Percentiles rank a stretch among this genome's conserved stretches.
Conservation (phyloP, 37 sponge, comb jelly and placozoan genomes). For the Corticium candelabrum region DNA sequence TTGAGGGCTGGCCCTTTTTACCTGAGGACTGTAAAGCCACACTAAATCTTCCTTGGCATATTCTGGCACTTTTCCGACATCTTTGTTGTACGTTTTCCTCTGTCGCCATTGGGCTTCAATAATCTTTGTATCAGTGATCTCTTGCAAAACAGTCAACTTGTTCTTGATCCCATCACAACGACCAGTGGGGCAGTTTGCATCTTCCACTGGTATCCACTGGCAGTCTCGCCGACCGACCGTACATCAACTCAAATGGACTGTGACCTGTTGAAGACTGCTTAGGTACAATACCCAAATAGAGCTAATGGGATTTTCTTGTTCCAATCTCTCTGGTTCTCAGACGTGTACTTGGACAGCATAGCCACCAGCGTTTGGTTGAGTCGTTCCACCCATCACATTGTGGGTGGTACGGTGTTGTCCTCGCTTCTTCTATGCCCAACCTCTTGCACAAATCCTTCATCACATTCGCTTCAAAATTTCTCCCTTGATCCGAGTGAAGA, state of each 20-base stretch:
- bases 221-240: conserved; percentile 14
- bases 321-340: conserved; percentile 23
- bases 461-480: conserved; percentile 18
- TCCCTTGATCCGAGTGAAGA: conserved; percentile 30
- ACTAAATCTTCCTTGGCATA: background rate
- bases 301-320: conserved; percentile 1
- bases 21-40: background rate
- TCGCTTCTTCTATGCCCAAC: conserved; percentile 7
- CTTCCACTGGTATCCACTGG: conserved; percentile 8
- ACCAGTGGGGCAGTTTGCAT: background rate
- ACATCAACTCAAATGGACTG: conserved; percentile 16
- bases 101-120: background rate
- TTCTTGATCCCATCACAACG: background rate
- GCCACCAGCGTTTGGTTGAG: conserved; percentile 19
- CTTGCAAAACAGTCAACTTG: background rate
- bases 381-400: conserved; percentile 37
- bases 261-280: conserved; percentile 14
- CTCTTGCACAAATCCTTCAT: conserved; percentile 14
- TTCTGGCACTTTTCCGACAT: background rate
- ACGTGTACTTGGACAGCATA: conserved; percentile 7
- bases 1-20: background rate
- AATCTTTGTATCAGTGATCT: background rate
- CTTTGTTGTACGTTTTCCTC: background rate
- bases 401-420: conserved; percentile 26
- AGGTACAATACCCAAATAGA: conserved; percentile 12